phyloP scores from a whole-genome alignment of 2,888 invertebrate species.

The Standfussiana lucernea region DNA sequence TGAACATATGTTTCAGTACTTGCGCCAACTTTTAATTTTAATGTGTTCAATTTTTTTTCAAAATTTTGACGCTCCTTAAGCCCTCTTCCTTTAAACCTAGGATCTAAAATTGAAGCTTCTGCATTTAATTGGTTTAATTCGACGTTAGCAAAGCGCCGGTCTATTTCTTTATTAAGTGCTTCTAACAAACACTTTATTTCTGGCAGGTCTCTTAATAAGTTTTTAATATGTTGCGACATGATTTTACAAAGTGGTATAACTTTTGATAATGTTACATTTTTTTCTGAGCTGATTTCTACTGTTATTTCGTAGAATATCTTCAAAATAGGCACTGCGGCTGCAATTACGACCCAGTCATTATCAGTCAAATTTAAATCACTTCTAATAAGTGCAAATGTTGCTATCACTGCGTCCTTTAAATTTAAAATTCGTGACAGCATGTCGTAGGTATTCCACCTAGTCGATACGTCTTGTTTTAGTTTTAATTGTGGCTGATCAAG shows the following conservation, averaged over 20 bases:
- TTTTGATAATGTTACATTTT: no score
- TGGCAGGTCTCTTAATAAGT: neutral
- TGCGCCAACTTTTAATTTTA: conserved; percentile 8
- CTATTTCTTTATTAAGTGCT: conserved; percentile 18
- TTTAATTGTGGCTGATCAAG: conserved; percentile 24
- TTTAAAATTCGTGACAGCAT: conserved; percentile 28
- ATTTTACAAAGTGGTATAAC: no score
- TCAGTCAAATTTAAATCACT: conserved; percentile 11
- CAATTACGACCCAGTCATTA: conserved; percentile 36
- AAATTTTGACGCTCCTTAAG: conserved; percentile 31
- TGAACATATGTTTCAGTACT: conserved; percentile 3
- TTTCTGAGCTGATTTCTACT: conserved; percentile 32
- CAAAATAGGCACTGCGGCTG: conserved; percentile 29
- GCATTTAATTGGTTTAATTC: conserved; percentile 21
- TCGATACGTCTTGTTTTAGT: conserved; percentile 26
- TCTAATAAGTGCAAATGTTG: conserved; percentile 37
- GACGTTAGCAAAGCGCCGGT: conserved; percentile 20
- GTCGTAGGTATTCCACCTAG: conserved; percentile 42
- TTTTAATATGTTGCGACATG: neutral
- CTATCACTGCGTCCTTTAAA: conserved; percentile 36
- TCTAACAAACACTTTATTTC: conserved; percentile 14
- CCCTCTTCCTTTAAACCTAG: no score
- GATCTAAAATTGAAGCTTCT: conserved; percentile 28
- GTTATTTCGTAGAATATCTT: conserved; percentile 44
- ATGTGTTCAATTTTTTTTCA: conserved; percentile 4